phyloP scores from a whole-genome alignment of 2,888 invertebrate genomes.

The Zygothrica quintamaculata region DNA sequence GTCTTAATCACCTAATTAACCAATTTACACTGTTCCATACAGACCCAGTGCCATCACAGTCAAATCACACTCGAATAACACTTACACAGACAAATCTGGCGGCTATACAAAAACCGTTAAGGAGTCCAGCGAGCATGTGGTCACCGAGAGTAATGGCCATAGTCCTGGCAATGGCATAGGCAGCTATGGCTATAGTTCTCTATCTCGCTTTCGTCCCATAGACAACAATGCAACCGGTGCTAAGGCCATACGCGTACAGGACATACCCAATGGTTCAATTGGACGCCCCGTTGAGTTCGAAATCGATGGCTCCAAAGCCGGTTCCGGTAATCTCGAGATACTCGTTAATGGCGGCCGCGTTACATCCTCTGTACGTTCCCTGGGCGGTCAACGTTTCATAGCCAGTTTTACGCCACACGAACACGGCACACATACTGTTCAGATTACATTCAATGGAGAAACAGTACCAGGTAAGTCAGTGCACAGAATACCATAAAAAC shows the following conservation, averaged over 20 bases:
- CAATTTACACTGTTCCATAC: not conserved
- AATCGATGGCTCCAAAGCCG: constrained; percentile 98
- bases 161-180: constrained; percentile 39
- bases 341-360: constrained; percentile 97
- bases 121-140: constrained; percentile 83
- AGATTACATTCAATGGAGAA: constrained; percentile 97
- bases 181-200: constrained; percentile 79
- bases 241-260: constrained; percentile 92
- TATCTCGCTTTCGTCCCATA: constrained; percentile 84
- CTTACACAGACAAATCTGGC: constrained; percentile 82
- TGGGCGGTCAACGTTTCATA: constrained; percentile 94
- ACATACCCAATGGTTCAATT: constrained; percentile 93
- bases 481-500: too few relatives aligned
- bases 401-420: constrained; percentile 97
- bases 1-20: not conserved
- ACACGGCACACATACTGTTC: constrained; percentile 93
- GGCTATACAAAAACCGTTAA: constrained; percentile 84
- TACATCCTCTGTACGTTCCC: constrained; percentile 95
- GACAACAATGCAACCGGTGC: constrained; percentile 90
- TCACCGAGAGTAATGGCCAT: constrained; percentile 82
- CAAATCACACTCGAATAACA: constrained; percentile 83
- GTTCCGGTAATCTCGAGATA: constrained; percentile 97
- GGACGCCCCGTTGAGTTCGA: constrained; percentile 98
- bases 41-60: constrained; percentile 84
- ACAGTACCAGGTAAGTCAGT: constrained; percentile 92